Percentiles rank a stretch among this genome's conserved stretches.
Evolutionary conservation across 1,140 invertebrate species (phyloP).

Genomic region (Frieseomelitta varia): DNA sequence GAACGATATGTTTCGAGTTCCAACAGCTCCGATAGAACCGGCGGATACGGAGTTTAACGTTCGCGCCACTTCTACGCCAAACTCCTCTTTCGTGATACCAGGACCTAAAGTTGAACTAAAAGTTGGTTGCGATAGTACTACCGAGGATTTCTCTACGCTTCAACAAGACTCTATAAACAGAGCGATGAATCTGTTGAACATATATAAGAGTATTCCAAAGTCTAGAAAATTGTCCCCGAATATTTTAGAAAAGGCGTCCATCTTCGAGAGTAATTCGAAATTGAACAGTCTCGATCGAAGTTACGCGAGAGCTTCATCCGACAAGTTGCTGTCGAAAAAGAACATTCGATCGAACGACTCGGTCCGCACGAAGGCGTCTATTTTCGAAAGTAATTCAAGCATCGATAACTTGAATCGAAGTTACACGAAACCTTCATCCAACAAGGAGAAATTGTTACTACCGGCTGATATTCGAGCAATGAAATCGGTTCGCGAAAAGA

Average conservation of each 20-base stretch:
- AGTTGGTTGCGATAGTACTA: background rate
- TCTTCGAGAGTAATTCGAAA: background rate
- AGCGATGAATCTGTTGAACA: accelerated
- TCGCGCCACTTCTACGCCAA: background rate
- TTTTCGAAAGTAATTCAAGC: too few relatives aligned
- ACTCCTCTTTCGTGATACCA: background rate
- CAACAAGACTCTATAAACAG: background rate
- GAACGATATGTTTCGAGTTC: accelerated
- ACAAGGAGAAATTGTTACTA: background rate
- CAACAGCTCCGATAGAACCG: accelerated
- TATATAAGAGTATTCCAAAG: background rate
- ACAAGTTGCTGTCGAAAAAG: too few relatives aligned
- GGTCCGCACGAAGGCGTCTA: too few relatives aligned
- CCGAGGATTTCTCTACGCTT: background rate
- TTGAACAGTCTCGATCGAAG: too few relatives aligned
- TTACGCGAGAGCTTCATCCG: background rate
- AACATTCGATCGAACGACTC: too few relatives aligned
- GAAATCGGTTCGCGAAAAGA: too few relatives aligned
- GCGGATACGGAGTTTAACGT: background rate
- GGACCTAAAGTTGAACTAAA: background rate
- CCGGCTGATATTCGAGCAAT: background rate
- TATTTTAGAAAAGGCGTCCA: background rate
- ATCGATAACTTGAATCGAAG: too few relatives aligned
- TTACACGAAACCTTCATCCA: too few relatives aligned
- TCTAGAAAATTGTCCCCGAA: background rate